Conservation (phyloP, 1,140 invertebrate genomes). For the Calliphora vicina region DNA sequence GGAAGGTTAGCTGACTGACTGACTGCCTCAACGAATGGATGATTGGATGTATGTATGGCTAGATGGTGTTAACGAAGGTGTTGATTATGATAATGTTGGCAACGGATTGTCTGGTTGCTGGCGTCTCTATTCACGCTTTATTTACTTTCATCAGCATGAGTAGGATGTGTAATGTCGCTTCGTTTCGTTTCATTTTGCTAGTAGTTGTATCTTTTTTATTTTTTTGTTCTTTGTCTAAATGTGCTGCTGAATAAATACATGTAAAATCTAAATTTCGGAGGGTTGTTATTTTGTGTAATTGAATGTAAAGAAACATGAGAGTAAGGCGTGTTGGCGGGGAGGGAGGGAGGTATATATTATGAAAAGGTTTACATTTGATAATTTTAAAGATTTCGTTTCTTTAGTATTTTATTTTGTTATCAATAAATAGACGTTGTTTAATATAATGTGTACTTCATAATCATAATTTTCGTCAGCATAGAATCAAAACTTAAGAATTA, state of each 20-base stretch:
- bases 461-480: neutral
- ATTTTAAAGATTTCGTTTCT: neutral
- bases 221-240: neutral
- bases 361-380: neutral
- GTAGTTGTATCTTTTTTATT: no score
- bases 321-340: no score
- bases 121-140: conserved; percentile 29
- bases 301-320: neutral
- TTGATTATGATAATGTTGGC: conserved; percentile 25
- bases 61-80: conserved; percentile 26
- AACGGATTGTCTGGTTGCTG: conserved; percentile 8
- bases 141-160: conserved; percentile 8
- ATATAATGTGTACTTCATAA: neutral
- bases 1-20: neutral
- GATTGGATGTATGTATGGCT: neutral
- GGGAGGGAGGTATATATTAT: no score
- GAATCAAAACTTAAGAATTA: neutral
- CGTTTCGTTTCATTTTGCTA: no score
- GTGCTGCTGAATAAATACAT: neutral
- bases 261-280: neutral
- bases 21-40: neutral
- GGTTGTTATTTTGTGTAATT: neutral
- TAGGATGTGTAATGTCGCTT: neutral
- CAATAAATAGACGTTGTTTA: neutral
- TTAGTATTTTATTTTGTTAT: neutral